A percentile compares a stretch with the other conserved stretches of the same genome.
Conservation (phyloP, 1,140 invertebrate genomes). For the Leptopilina clavipes region DNA sequence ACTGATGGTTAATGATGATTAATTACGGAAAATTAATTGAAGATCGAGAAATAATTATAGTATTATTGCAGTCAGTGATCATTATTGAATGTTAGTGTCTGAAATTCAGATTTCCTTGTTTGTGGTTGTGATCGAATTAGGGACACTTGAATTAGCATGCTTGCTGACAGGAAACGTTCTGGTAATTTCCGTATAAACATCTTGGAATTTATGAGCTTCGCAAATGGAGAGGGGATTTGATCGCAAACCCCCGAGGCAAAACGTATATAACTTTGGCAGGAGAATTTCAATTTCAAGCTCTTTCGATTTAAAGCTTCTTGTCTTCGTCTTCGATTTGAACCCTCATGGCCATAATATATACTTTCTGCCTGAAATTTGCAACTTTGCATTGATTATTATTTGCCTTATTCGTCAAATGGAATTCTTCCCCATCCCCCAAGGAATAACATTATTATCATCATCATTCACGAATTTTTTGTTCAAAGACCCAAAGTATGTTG, state of each 20-base stretch:
- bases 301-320: conserved; percentile 68
- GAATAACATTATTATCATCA: too few species aligned
- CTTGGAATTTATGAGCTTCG: conserved; percentile 51
- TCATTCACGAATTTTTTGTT: too few species aligned
- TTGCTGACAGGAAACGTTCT: conserved; percentile 35
- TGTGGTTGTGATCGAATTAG: conserved; percentile 49
- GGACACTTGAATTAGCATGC: conserved; percentile 44
- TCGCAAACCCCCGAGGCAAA: conserved; percentile 52
- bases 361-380: conserved; percentile 34
- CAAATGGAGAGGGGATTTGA: neutral
- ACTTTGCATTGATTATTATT: conserved; percentile 37
- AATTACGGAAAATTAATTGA: too few species aligned
- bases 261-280: conserved; percentile 62
- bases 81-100: neutral
- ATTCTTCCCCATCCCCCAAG: too few species aligned
- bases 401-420: too few species aligned
- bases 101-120: conserved; percentile 31
- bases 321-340: conserved; percentile 41
- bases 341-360: conserved; percentile 18
- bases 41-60: too few species aligned
- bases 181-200: conserved; percentile 63
- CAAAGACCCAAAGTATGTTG: neutral
- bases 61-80: too few species aligned
- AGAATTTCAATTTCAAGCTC: conserved; percentile 68
- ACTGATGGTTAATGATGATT: too few species aligned